Percentiles rank a stretch among this genome's conserved stretches.
Evolutionary conservation across 2,888 invertebrate species (phyloP).

Genomic region (Eupithecia centaureata): DNA sequence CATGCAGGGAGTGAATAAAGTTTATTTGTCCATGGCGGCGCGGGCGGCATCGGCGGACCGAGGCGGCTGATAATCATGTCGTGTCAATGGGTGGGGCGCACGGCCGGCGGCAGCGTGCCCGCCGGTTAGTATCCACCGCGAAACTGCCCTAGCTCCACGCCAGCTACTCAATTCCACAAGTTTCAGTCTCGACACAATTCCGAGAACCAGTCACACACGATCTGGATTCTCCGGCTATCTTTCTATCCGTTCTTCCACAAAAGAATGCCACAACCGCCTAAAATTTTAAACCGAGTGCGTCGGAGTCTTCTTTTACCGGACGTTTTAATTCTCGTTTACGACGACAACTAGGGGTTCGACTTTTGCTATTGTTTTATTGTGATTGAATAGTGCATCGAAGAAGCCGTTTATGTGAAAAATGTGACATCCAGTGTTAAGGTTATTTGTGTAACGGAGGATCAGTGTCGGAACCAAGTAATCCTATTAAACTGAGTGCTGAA

Average conservation of each 20-base stretch:
- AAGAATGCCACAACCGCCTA: conserved; percentile 78
- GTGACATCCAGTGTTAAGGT: conserved; percentile 62
- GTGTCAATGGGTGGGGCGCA: conserved; percentile 76
- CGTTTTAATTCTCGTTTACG: conserved; percentile 79
- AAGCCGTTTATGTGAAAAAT: conserved; percentile 59
- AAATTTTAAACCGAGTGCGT: conserved; percentile 73
- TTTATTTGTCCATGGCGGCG: conserved; percentile 76
- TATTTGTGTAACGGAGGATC: conserved; percentile 52
- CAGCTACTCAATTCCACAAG: conserved; percentile 43
- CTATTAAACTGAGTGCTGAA: conserved; percentile 48
- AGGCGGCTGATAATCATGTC: conserved; percentile 70
- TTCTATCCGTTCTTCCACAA: conserved; percentile 40
- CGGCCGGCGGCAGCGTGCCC: conserved; percentile 52
- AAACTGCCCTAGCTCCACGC: conserved; percentile 61
- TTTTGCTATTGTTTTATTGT: conserved; percentile 39
- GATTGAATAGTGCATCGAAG: conserved; percentile 35
- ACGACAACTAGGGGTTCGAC: conserved; percentile 66
- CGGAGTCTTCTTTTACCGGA: conserved; percentile 71
- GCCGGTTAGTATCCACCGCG: conserved; percentile 68
- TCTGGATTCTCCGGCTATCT: conserved; percentile 38
- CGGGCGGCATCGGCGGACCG: conserved; percentile 63
- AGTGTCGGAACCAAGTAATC: conserved; percentile 51
- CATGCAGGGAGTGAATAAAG: conserved; percentile 80
- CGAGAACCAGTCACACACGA: conserved; percentile 42
- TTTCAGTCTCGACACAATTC: conserved; percentile 49